phyloP scores from a whole-genome alignment of 2,113 vertebrate genomes.

The Rousettus leschenaultii region DNA sequence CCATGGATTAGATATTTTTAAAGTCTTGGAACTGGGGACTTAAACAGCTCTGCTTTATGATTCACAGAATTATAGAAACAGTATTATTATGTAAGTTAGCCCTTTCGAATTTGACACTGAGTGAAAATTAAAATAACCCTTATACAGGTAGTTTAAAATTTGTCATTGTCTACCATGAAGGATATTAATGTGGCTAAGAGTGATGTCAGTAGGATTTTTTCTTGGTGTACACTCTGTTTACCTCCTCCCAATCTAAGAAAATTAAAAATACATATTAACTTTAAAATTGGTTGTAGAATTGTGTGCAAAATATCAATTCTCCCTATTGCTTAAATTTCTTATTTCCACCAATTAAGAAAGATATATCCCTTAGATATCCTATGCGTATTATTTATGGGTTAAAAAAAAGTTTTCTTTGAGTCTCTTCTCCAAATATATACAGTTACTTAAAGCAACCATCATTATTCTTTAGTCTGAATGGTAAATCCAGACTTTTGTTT shows the following conservation, averaged over 20 bases:
- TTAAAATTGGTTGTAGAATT: conserved; percentile 20
- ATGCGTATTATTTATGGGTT: conserved; percentile 63
- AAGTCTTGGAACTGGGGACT: conserved; percentile 24
- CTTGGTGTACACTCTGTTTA: conserved; percentile 33
- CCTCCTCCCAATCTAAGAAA: neutral
- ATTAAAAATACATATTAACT: conserved; percentile 32
- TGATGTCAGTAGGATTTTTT: neutral
- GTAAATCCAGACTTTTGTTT: neutral
- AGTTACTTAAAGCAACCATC: conserved; percentile 59
- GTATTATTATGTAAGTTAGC: conserved; percentile 41
- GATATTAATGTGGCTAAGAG: conserved; percentile 15
- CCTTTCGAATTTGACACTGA: conserved; percentile 43
- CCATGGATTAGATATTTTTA: conserved; percentile 7
- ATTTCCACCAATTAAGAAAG: neutral
- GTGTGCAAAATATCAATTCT: conserved; percentile 31
- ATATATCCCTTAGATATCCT: conserved; percentile 37
- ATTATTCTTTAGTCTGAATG: conserved; percentile 32
- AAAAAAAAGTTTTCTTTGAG: conserved; percentile 40
- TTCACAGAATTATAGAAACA: conserved; percentile 12
- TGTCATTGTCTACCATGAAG: neutral
- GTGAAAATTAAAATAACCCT: conserved; percentile 46
- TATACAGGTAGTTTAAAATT: neutral
- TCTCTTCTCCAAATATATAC: neutral
- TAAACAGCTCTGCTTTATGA: neutral
- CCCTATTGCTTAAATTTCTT: neutral